Percentiles rank a stretch among this genome's conserved stretches.
Evolutionary conservation across 2,113 vertebrate species (phyloP).

Genomic region (Callorhinus ursinus): DNA sequence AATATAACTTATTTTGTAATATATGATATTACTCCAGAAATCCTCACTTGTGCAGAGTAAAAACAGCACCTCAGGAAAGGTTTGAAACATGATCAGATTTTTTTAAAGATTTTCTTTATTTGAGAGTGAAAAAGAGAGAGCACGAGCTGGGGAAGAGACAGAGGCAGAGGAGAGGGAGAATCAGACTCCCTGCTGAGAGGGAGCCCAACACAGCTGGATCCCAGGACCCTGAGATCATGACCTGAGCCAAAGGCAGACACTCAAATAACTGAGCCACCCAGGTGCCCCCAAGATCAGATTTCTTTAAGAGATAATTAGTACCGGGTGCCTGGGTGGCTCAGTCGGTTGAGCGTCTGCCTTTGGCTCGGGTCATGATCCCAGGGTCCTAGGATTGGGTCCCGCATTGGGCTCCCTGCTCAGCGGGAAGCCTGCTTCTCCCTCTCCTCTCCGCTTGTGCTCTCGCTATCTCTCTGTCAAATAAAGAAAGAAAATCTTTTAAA

Average conservation of each 20-base stretch:
- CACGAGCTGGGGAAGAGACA: not conserved
- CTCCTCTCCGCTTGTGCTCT: too few relatives aligned
- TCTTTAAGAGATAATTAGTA: not conserved
- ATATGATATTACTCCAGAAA: not conserved
- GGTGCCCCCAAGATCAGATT: not conserved
- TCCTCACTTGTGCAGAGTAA: not conserved
- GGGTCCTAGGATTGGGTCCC: too few relatives aligned
- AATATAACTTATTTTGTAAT: not conserved
- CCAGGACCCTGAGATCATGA: not conserved
- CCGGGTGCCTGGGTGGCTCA: too few relatives aligned
- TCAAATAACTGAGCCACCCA: not conserved
- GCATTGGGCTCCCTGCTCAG: too few relatives aligned
- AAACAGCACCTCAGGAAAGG: not conserved
- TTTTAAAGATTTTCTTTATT: not conserved
- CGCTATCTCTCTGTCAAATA: too few relatives aligned
- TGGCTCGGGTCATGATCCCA: too few relatives aligned
- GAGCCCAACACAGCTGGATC: too few relatives aligned
- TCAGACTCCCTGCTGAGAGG: too few relatives aligned
- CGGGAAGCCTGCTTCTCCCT: too few relatives aligned
- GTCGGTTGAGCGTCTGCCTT: too few relatives aligned
- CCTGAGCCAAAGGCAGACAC: not conserved
- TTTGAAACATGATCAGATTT: slow-evolving; percentile 4
- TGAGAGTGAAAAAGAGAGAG: not conserved
- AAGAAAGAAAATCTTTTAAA: too few relatives aligned
- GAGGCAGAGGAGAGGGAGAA: not conserved